phyloP scores from a whole-genome alignment of 2,888 invertebrate species.

The Drosophila peninsularis region DNA sequence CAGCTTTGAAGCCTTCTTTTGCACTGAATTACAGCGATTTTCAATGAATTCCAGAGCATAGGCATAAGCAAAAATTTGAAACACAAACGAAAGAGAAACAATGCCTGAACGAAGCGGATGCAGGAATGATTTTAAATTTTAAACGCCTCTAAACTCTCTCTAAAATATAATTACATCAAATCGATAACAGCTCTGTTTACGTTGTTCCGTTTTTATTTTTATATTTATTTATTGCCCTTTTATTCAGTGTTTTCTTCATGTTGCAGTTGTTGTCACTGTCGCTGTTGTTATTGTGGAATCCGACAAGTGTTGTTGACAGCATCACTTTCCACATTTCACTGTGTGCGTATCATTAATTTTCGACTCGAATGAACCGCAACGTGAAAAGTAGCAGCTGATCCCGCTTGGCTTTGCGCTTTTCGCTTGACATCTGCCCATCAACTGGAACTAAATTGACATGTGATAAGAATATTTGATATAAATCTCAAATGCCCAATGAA shows the following conservation, averaged over 20 bases:
- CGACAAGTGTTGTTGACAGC: constrained; percentile 79
- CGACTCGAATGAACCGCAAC: constrained; percentile 62
- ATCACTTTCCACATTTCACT: constrained; percentile 73
- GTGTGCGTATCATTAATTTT: constrained; percentile 71
- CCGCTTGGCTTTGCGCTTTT: constrained; percentile 47
- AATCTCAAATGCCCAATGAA: constrained; percentile 42
- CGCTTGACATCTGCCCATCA: constrained; percentile 47
- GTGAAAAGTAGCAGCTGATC: constrained; percentile 77
- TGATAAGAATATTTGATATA: constrained; percentile 69
- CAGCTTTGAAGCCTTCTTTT: too few species aligned
- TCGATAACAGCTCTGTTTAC: too few species aligned
- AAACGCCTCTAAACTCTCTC: too few species aligned
- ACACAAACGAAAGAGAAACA: too few species aligned
- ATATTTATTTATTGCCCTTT: too few species aligned
- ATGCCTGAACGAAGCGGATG: too few species aligned
- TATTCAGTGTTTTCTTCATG: neutral
- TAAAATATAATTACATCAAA: too few species aligned
- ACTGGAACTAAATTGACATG: constrained; percentile 75
- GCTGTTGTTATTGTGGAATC: constrained; percentile 36
- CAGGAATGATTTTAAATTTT: too few species aligned
- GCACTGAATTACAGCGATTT: too few species aligned
- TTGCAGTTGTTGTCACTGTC: neutral
- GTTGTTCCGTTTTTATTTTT: too few species aligned
- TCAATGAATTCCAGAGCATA: too few species aligned
- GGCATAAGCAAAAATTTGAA: too few species aligned